phyloP scores from a whole-genome alignment of 2,888 invertebrate genomes.

The Patella ulyssiponensis region DNA sequence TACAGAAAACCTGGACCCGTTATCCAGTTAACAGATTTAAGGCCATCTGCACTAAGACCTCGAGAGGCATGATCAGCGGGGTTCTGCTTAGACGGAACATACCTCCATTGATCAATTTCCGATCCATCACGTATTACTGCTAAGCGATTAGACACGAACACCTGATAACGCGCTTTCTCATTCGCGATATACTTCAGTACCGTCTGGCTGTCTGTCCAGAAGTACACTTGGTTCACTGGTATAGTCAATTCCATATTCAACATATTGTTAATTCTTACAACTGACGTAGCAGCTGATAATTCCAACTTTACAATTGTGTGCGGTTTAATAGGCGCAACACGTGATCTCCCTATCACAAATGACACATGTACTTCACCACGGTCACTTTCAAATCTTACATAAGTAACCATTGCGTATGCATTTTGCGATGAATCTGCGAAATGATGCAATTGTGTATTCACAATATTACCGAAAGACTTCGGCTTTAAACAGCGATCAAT shows the following conservation, averaged over 20 bases:
- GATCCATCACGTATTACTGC: constrained; percentile 40
- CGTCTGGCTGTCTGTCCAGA: constrained; percentile 44
- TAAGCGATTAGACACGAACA: constrained; percentile 50
- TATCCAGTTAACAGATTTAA: constrained; percentile 28
- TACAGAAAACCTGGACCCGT: constrained; percentile 25
- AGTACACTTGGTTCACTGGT: constrained; percentile 25
- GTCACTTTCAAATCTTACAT: constrained; percentile 5
- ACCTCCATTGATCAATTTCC: constrained; percentile 39
- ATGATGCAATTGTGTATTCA: constrained; percentile 12
- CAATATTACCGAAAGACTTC: background rate
- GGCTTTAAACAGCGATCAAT: background rate
- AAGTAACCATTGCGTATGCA: background rate
- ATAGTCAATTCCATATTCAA: constrained; percentile 32
- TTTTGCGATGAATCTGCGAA: constrained; percentile 10
- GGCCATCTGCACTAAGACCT: constrained; percentile 21
- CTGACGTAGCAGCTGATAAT: constrained; percentile 38
- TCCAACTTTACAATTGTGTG: constrained; percentile 41
- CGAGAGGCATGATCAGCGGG: constrained; percentile 48
- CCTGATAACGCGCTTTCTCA: constrained; percentile 41
- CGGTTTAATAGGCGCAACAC: constrained; percentile 35
- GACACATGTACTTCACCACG: constrained; percentile 14
- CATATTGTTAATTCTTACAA: constrained; percentile 35
- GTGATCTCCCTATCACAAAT: constrained; percentile 27
- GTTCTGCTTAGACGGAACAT: constrained; percentile 39
- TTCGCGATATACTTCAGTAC: constrained; percentile 47